Evolutionary conservation across 1,140 invertebrate genomes (phyloP).

Genomic region (Euura lappo): DNA sequence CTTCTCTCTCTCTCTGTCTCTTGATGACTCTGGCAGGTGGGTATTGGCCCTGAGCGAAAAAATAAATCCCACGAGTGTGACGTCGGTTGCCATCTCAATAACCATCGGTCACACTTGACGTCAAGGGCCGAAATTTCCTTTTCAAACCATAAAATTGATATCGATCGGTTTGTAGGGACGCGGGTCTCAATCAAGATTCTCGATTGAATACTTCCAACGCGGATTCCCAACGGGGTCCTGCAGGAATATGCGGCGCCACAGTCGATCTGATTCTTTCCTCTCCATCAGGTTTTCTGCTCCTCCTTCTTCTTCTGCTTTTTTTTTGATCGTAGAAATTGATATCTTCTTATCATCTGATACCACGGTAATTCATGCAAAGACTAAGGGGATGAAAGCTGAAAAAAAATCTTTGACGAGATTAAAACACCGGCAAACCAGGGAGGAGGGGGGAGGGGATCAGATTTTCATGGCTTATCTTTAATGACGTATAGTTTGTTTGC

Average conservation of each 20-base stretch:
- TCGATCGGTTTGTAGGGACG: neutral
- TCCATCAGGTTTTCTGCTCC: neutral
- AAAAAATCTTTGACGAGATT: no score
- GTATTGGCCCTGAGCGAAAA: neutral
- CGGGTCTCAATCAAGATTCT: neutral
- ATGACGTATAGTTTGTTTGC: slow-evolving; percentile 15
- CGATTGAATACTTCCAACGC: neutral
- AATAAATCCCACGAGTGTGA: neutral
- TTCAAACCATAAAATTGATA: neutral
- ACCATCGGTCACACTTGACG: slow-evolving; percentile 2
- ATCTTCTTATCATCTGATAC: no score
- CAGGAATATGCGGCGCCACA: neutral
- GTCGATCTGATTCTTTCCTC: neutral
- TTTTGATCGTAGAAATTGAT: no score
- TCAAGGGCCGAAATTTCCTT: neutral
- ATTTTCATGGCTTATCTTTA: slow-evolving; percentile 6
- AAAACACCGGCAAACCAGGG: no score
- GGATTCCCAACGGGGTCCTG: neutral
- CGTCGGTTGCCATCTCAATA: neutral
- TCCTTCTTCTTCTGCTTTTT: no score
- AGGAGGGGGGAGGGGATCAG: no score
- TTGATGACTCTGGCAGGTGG: no score
- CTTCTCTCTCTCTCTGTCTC: no score
- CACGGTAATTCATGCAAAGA: no score
- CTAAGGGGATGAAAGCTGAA: no score